Base-by-base conservation (phyloP, 2,797 vertebrate species). In the Alosa sapidissima region DNA sequence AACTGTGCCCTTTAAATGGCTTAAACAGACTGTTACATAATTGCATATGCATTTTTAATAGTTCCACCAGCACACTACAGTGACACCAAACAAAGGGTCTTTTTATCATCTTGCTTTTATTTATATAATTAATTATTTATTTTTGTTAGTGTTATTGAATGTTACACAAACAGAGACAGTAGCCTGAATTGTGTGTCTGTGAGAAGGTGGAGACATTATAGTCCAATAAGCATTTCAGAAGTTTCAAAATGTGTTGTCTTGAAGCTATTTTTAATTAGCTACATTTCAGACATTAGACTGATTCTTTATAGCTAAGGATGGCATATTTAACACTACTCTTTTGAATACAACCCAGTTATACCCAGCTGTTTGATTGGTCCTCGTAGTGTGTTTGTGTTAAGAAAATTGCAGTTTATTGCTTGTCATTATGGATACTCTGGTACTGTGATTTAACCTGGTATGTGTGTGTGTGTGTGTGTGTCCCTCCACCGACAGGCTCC, bases 401-500 rank as follows among this genome's bases (percentile, higher is more conserved):
- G 62, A 16, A 13, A 5, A 41, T 14, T 72, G 65, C 41, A 19
- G 6, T 78, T 78, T 13, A 16, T 41, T 33, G 36, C 16, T 19
- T 41, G 33, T 14, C 13, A 28, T 75, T 36, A 13, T 72, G 3
- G 16, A 11, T 72, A 72, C 65, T 41, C 2, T n/a, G 10, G 68
- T 58, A 58, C 16, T 21, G 21, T 21, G 19, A 58, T 1, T 16
- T 19, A 9, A 41, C 68, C 68, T 45, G 33, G 41, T 19, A 5
- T 11, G 10, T 10, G 45, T 75, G 55, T 58, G 9, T 45, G 1
- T 45, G 1, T 75, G 36, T 45, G 6, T 72, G 65, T 72, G 65
- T 11, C 19, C 72, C 6, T 36, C 16, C 41, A 36, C 72, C 5
- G 1, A 88, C 93, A 93, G 96, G 96, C 96, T 97, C 94, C 91